Evolutionary conservation across 2,888 invertebrate genomes (phyloP), one percentile per base, ranked within the genome.

Genomic region (Drosophila bunnanda): DNA sequence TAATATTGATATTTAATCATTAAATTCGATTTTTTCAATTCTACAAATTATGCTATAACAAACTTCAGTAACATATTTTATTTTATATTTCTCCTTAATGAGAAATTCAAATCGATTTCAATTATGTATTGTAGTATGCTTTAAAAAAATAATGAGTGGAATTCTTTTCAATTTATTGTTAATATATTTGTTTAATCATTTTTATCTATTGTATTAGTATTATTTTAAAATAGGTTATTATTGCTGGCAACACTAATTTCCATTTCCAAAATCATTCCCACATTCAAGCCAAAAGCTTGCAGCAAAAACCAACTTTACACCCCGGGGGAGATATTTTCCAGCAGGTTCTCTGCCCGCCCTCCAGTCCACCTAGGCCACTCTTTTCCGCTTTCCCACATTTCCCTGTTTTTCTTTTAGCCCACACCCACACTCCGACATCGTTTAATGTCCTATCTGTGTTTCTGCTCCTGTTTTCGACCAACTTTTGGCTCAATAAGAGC

Each of bases 401-500:
- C 22, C 22, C 25, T 20, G n/a, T 15, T 28, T n/a, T 52, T 22
- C 22, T 15, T 28, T 20, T 57, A 20, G 5, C 15, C 25, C 20
- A 43, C 12, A 20, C 64, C 22, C 30, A 15, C 25, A 15, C 15
- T 32, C 38, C 38, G 15, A 46, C 28, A 52, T 46, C 70, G 39
- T 73, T 62, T 71, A 71, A 71, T 73, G 70, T 48, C 48, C 73
- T 73, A 72, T 72, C 70, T 71, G 25, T 73, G 70, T 60, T 70
- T 55, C 54, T 61, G 32, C 34, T 62, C 46, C 73, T 55, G 62
- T 36, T 41, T 41, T 54, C 48, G 46, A 53, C 69, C 60, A 69
- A 72, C 70, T 71, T 71, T 71, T 61, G 64, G 64, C 70, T 73
- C 73, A 72, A 72, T 72, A 57, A 43, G 57, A 75, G 57, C 67